A percentile compares a stretch with the other conserved stretches of the same genome.
These are phyloP conservation scores for Ophraella communa DNA, from an alignment of 2,888 invertebrate genomes.

Conservation along the genomic window DNA sequence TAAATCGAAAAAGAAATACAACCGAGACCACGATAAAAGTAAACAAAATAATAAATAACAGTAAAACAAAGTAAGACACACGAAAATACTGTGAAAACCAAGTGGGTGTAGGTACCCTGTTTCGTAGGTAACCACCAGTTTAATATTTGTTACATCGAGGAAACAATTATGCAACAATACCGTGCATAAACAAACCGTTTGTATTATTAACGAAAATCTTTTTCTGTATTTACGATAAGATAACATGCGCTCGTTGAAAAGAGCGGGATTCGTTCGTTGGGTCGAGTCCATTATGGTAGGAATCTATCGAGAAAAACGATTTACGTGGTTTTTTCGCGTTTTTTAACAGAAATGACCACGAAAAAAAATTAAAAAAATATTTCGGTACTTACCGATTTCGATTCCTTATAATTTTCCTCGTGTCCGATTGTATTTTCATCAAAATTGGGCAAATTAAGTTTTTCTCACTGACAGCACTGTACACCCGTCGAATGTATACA, in stretches of 20 bases:
- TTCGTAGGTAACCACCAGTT: conserved; percentile 20
- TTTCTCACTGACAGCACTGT: conserved; percentile 59
- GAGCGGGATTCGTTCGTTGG: conserved; percentile 57
- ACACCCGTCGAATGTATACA: conserved; percentile 61
- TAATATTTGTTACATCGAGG: conserved; percentile 18
- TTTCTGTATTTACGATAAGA: conserved; percentile 33
- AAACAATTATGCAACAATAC: conserved; percentile 18
- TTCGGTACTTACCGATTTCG: conserved; percentile 71
- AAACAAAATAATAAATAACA: background rate
- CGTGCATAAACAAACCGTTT: background rate
- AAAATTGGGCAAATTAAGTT: conserved; percentile 68
- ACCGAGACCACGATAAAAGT: background rate
- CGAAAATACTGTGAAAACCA: conserved; percentile 2
- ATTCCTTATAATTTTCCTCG: conserved; percentile 70
- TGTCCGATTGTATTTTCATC: conserved; percentile 73
- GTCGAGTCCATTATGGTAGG: conserved; percentile 56
- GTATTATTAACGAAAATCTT: conserved; percentile 5
- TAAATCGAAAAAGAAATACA: background rate
- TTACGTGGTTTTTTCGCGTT: conserved; percentile 43
- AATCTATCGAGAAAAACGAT: conserved; percentile 39
- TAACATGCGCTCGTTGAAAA: conserved; percentile 56
- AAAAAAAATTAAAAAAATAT: conserved; percentile 46
- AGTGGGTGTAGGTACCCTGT: conserved; percentile 42
- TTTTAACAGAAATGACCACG: conserved; percentile 56
- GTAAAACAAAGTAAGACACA: background rate